Evolutionary conservation across 2,797 vertebrate genomes (phyloP).

Genomic region (Synaphobranchus kaupii): DNA sequence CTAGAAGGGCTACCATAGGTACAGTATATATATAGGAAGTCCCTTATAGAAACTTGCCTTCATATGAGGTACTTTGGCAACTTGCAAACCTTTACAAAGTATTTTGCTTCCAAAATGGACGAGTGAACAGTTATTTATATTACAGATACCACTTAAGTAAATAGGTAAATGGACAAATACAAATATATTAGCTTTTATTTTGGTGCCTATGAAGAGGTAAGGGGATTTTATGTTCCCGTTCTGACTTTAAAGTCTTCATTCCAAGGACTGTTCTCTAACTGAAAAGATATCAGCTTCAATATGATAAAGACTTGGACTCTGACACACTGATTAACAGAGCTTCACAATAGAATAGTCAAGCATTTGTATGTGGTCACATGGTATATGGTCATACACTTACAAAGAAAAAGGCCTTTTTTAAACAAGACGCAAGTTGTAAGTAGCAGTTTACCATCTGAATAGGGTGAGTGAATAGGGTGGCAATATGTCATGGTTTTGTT

Average conservation of each 20-base stretch:
- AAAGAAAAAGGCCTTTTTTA: constrained; percentile 18
- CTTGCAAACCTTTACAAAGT: neutral
- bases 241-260: neutral
- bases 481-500: neutral
- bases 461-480: neutral
- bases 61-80: neutral
- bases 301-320: constrained; percentile 22
- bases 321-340: constrained; percentile 34
- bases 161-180: neutral
- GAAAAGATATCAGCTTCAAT: constrained; percentile 9
- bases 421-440: neutral
- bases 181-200: neutral
- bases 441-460: neutral
- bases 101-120: neutral
- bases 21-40: neutral
- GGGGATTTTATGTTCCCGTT: neutral
- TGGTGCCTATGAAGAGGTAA: neutral
- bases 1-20: constrained; percentile 11
- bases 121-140: neutral
- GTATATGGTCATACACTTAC: constrained; percentile 21
- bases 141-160: neutral
- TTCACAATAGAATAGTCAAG: constrained; percentile 15
- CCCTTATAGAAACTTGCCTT: neutral
- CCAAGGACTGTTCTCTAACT: neutral
- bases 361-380: constrained; percentile 24